These are phyloP conservation scores for Xiphias gladius DNA, from an alignment of 2,113 vertebrate species.

Conservation along the genomic window DNA sequence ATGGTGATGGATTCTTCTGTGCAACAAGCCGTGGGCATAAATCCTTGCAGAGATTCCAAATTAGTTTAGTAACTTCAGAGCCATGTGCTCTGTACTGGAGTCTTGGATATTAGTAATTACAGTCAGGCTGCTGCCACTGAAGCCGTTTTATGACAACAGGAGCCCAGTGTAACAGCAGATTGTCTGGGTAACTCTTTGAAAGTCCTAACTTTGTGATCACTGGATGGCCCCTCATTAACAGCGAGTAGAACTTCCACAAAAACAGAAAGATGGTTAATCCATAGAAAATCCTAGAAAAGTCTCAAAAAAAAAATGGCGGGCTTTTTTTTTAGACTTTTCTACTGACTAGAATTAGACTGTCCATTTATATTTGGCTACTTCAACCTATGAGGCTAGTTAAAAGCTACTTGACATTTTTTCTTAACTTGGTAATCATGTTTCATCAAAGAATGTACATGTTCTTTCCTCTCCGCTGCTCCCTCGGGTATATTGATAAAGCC, in stretches of 20 bases:
- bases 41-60: conserved; percentile 49
- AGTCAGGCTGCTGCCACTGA: conserved; percentile 37
- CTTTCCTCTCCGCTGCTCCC: not conserved
- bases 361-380: conserved; percentile 5
- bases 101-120: conserved; percentile 62
- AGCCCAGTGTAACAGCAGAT: conserved; percentile 43
- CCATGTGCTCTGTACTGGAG: conserved; percentile 28
- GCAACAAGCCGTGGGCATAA: conserved; percentile 40
- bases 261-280: conserved; percentile 19
- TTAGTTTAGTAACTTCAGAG: conserved; percentile 56
- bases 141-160: conserved; percentile 58
- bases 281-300: not conserved
- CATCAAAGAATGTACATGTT: not conserved
- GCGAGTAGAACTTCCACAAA: conserved; percentile 14
- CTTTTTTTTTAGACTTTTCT: conserved; percentile 27
- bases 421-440: conserved; percentile 18
- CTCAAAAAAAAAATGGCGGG: not conserved
- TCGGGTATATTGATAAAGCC: not conserved
- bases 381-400: conserved; percentile 11
- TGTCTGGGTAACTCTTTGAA: conserved; percentile 47
- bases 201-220: conserved; percentile 58
- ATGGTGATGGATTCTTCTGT: conserved; percentile 50
- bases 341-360: conserved; percentile 12
- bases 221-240: conserved; percentile 59
- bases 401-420: conserved; percentile 17